These are phyloP conservation scores for Linnaemya vulpina DNA, from an alignment of 2,888 invertebrate genomes.

Conservation along the genomic window DNA sequence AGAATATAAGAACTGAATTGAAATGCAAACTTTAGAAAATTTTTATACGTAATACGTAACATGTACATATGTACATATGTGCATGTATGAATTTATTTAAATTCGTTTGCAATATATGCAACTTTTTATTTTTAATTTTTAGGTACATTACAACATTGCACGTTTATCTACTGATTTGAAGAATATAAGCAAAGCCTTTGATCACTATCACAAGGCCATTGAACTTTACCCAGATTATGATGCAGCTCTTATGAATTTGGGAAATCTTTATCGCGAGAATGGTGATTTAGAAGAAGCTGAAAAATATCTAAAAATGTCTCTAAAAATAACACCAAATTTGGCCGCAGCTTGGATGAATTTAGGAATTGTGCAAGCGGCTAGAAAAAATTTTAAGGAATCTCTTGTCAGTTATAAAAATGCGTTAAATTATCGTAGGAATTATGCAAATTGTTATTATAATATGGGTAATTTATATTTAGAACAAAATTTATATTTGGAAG, in stretches of 20 bases:
- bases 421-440: constrained; percentile 88
- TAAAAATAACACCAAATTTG: constrained; percentile 89
- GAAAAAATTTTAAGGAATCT: constrained; percentile 88
- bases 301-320: constrained; percentile 89
- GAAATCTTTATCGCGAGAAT: constrained; percentile 95
- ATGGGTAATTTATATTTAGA: constrained; percentile 96
- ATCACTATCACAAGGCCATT: constrained; percentile 91
- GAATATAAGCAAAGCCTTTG: constrained; percentile 87
- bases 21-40: no score
- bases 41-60: no score
- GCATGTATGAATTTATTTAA: no score
- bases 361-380: constrained; percentile 93
- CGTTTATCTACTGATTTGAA: constrained; percentile 92
- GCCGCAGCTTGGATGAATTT: constrained; percentile 99
- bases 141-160: constrained; percentile 92
- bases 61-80: no score
- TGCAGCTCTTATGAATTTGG: constrained; percentile 96
- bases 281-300: constrained; percentile 96
- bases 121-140: neutral
- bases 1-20: no score
- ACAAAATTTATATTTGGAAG: constrained; percentile 88
- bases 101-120: no score
- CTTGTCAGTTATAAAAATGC: constrained; percentile 92
- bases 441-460: constrained; percentile 97
- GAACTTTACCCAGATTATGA: constrained; percentile 96